Evolutionary conservation across 1,140 invertebrate genomes (phyloP), one percentile per base, ranked within the genome.

Genomic region (Drosophila tristis): DNA sequence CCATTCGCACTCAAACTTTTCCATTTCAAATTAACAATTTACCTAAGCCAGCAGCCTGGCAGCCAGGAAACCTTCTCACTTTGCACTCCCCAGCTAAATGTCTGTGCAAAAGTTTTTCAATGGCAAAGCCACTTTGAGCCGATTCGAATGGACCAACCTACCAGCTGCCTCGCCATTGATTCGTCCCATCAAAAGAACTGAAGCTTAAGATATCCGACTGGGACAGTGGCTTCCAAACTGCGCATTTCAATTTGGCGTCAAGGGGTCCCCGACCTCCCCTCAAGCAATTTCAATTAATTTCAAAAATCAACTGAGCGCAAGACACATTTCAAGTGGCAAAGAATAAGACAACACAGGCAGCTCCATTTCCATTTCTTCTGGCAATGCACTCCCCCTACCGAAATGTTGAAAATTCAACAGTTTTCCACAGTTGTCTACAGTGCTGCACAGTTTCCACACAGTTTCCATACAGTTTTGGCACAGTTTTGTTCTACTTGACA

Each of bases 251-350:
- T 78, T 78, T 87, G 81, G 78, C 70, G 82, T 78, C 81, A 78
- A 70, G 23, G 76, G 4, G 29, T 7, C 48, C 39, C 45, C 60
- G 75, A 42, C 42, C 60, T n/a, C 11, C 16, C 51, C 67, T 15
- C 15, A 78, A 74, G 74, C 81, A 75, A 87, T 86, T 86, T 87
- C 81, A 86, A 86, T 86, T 86, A 86, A 87, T 82, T 87, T 86
- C 70, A 67, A 81, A 86, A 86, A 68, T 87, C 82, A 82, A 65
- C 81, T 67, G 59, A 81, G 82, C 78, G 74, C 62, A 56, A 58
- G 60, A 65, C 67, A 71, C 62, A 67, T 50, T 78, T 75, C 61
- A 74, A 77, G 70, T 58, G 35, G 35, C 35, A 39, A 39, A 35
- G 9, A 35, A 11, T 39, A 39, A 39, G 9, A 2, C 11, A 20